Base-by-base conservation (phyloP, 1,140 invertebrate genomes). In the Magallana angulata region DNA sequence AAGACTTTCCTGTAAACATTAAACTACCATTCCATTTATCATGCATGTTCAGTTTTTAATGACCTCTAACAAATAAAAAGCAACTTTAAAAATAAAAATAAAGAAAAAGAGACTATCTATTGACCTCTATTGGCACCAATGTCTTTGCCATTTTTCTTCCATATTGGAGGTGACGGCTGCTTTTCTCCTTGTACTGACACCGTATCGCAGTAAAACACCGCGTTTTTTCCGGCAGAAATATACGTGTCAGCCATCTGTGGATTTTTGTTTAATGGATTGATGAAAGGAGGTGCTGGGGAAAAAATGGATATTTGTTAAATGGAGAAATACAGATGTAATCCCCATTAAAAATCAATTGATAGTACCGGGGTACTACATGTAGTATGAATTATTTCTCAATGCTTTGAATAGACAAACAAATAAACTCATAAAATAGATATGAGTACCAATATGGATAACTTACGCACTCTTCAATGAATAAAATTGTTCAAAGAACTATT, bases 141-240 rank as follows among this genome's bases (percentile, higher is more conserved):
- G n/a, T 57, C 48, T 57, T 30, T 57, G 57, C 81, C 81, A 16
- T 82, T 82, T 82, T 82, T 82, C 81, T 57, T 82, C 81, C 81
- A 82, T 82, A 57, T 82, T n/a, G 81, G 81, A n/a, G 14, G 81
- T 8, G 56, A 82, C 3, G 81, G 81, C 0, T 16, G 48, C 9
- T 18, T 8, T 58, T 82, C 81, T 9, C 48, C 81, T 8, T n/a
- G 48, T 1, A 82, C 48, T 57, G 81, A 82, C 81, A 57, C 16
- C 4, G 36, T 16, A 82, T 82, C 81, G 24, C 81, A 82, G 14
- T 57, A 57, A 82, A 82, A 82, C 18, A 24, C 57, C 0, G 56
- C 48, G n/a, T 82, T 82, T 48, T 58, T 58, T 16, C 18, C 14
- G 7, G 57, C 81, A 82, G 48, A 57, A 5, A 82, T 16, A 24